These are phyloP conservation scores for Gila orcuttii DNA, from an alignment of 2,113 vertebrate species.

Conservation along the genomic window DNA sequence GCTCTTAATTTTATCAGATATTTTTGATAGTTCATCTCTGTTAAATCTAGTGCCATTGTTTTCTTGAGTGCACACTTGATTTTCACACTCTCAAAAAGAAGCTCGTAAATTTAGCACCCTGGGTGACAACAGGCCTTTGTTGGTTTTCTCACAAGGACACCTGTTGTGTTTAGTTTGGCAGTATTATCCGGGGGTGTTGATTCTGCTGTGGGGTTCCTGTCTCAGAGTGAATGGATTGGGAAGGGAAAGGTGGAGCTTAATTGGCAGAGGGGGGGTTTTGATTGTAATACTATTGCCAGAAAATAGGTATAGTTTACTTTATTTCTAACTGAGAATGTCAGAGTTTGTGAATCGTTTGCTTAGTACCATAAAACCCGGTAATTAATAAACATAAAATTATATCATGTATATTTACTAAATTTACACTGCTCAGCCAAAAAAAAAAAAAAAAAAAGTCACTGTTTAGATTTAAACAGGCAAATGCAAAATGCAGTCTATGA, in stretches of 20 bases:
- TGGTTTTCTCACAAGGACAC: conserved; percentile 20
- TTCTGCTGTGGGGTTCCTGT: conserved; percentile 37
- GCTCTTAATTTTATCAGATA: conserved; percentile 8
- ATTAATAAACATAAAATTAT: too few species aligned
- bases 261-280: neutral
- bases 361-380: neutral
- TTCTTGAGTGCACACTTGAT: conserved; percentile 18
- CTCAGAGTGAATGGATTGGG: conserved; percentile 30
- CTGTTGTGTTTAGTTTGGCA: conserved; percentile 19
- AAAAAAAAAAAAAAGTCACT: too few species aligned
- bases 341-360: neutral
- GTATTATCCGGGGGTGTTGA: neutral
- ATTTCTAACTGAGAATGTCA: neutral
- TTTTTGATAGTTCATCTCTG: neutral
- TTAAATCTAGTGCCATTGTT: conserved; percentile 18
- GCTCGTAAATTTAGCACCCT: conserved; percentile 22
- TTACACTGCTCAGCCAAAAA: too few species aligned
- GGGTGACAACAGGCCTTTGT: conserved; percentile 10
- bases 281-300: neutral
- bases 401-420: too few species aligned
- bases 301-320: neutral
- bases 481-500: too few species aligned
- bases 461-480: too few species aligned
- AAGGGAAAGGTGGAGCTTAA: neutral
- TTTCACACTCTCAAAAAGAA: conserved; percentile 14